phyloP scores from a whole-genome alignment of 2,888 invertebrate species.

The Anthoptus insignis region DNA sequence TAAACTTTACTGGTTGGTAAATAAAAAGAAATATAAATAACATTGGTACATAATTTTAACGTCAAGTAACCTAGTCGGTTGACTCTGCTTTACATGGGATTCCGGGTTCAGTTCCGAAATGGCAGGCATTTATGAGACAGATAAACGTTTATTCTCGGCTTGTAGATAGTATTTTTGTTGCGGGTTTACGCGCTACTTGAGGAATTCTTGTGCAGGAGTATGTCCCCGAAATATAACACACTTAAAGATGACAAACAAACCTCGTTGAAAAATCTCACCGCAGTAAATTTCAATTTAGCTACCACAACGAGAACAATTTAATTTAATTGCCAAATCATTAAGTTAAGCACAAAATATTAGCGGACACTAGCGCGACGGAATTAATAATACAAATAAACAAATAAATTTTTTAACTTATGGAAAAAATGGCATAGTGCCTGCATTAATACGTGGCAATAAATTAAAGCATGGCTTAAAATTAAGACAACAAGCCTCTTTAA shows the following conservation, averaged over 20 bases:
- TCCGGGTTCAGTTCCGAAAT: no score
- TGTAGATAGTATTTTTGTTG: no score
- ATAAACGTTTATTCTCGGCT: no score
- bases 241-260: slow-evolving; percentile 42
- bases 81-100: no score
- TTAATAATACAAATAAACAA: slow-evolving; percentile 83
- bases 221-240: slow-evolving; percentile 16
- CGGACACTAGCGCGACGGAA: slow-evolving; percentile 76
- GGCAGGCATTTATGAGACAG: no score
- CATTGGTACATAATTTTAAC: slow-evolving; percentile 40
- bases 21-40: slow-evolving; percentile 8
- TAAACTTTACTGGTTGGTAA: neutral
- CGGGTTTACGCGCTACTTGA: no score
- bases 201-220: no score
- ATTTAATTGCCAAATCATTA: slow-evolving; percentile 87
- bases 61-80: no score
- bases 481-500: slow-evolving; percentile 88
- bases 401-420: slow-evolving; percentile 75
- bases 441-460: slow-evolving; percentile 84
- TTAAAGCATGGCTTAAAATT: slow-evolving; percentile 86
- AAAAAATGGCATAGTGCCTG: slow-evolving; percentile 80
- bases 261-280: slow-evolving; percentile 57
- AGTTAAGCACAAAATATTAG: slow-evolving; percentile 85
- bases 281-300: slow-evolving; percentile 83
- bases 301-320: slow-evolving; percentile 84